phyloP scores from a whole-genome alignment of 2,888 invertebrate genomes.

The Oscheius sp. region DNA sequence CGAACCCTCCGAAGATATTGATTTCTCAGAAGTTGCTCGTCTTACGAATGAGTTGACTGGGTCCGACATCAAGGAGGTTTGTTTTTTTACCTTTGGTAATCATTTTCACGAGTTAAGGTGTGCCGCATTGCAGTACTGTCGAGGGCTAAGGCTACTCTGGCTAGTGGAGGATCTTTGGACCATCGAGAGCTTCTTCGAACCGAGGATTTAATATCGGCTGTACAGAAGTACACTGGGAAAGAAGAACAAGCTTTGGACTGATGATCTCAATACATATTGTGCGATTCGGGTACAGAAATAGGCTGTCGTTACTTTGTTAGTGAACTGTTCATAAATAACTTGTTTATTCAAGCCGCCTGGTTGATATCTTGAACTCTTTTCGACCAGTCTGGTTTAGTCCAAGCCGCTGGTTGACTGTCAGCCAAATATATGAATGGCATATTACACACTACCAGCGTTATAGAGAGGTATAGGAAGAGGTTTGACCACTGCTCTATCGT shows the following conservation, averaged over 20 bases:
- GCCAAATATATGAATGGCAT: slow-evolving; percentile 50
- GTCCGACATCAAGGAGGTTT: slow-evolving; percentile 69
- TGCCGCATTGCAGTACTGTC: slow-evolving; percentile 58
- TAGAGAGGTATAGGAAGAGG: slow-evolving; percentile 43
- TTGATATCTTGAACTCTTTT: background rate
- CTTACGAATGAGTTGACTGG: slow-evolving; percentile 60
- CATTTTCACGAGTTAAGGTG: slow-evolving; percentile 39
- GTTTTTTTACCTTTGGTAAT: background rate
- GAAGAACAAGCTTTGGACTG: background rate
- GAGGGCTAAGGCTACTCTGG: slow-evolving; percentile 56
- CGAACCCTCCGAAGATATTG: slow-evolving; percentile 43
- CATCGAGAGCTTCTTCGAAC: slow-evolving; percentile 41
- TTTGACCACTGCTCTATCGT: slow-evolving; percentile 48
- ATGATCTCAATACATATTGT: too few relatives aligned
- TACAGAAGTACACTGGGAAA: slow-evolving; percentile 41
- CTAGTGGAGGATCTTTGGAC: slow-evolving; percentile 42
- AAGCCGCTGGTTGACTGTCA: slow-evolving; percentile 45
- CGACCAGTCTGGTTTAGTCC: slow-evolving; percentile 46
- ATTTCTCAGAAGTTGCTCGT: slow-evolving; percentile 45
- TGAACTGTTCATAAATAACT: too few relatives aligned
- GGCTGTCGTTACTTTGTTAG: too few relatives aligned
- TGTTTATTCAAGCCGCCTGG: too few relatives aligned
- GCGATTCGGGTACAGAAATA: too few relatives aligned
- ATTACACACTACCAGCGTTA: slow-evolving; percentile 42
- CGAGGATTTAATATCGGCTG: slow-evolving; percentile 44